These are phyloP conservation scores for Agapornis canus DNA, from an alignment of 2,797 vertebrate genomes.

Conservation along the genomic window DNA sequence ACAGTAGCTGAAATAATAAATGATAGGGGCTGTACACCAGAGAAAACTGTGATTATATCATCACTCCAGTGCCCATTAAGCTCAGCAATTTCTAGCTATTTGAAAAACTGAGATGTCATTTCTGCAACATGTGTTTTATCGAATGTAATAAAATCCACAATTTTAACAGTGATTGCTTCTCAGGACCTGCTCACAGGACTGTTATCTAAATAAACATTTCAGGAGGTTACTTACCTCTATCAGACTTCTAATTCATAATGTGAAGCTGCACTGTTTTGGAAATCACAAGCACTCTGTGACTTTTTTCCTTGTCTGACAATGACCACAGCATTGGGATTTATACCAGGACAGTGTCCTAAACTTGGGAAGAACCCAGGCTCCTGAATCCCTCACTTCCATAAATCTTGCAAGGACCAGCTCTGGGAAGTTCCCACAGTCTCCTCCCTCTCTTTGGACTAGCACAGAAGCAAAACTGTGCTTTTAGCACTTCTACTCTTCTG, in stretches of 20 bases:
- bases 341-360: background rate
- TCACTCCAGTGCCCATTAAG: conserved; percentile 51
- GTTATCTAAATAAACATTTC: conserved; percentile 50
- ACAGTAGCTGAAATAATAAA: conserved; percentile 57
- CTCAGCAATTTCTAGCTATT: conserved; percentile 40
- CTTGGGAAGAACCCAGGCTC: background rate
- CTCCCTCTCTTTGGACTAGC: background rate
- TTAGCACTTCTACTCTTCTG: background rate
- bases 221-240: background rate
- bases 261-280: background rate
- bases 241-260: conserved; percentile 25
- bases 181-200: background rate
- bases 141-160: conserved; percentile 35
- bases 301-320: background rate
- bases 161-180: conserved; percentile 29
- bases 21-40: background rate
- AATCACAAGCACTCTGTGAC: background rate
- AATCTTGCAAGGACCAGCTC: background rate
- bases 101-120: conserved; percentile 49
- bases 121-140: conserved; percentile 36
- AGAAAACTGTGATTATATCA: conserved; percentile 61
- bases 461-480: background rate
- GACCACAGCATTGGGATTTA: background rate
- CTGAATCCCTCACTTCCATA: background rate
- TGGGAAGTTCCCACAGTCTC: background rate